These are phyloP conservation scores for Philotrypesis tridentata DNA, from an alignment of 1,140 invertebrate species.

Conservation along the genomic window DNA sequence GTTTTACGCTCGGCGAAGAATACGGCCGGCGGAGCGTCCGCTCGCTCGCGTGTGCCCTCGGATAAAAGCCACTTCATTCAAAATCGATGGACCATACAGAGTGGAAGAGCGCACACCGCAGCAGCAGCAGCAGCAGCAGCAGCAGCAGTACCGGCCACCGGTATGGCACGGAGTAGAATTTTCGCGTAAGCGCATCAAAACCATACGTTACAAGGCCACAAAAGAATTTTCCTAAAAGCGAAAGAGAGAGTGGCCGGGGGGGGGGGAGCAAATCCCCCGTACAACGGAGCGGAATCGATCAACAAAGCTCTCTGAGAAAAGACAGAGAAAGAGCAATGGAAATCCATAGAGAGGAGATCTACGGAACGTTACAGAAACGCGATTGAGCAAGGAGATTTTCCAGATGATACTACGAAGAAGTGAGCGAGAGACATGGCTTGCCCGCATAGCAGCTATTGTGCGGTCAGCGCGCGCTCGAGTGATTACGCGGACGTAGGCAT, in stretches of 20 bases:
- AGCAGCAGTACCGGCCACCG: too few relatives aligned
- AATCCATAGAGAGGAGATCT: too few relatives aligned
- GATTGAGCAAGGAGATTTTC: constrained; percentile 44
- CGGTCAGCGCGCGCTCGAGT: constrained; percentile 45
- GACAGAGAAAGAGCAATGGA: too few relatives aligned
- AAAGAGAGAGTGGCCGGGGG: too few relatives aligned
- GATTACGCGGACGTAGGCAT: constrained; percentile 54
- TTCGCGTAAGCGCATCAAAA: constrained; percentile 20
- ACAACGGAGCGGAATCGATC: neutral
- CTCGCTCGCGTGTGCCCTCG: neutral
- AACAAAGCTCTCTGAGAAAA: neutral
- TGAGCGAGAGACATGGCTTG: neutral
- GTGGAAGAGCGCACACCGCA: neutral
- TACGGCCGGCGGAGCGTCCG: neutral
- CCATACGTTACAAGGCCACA: neutral
- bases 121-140: too few relatives aligned
- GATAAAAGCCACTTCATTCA: constrained; percentile 36
- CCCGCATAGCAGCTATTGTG: constrained; percentile 22
- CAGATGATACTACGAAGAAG: neutral
- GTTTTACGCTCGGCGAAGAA: neutral
- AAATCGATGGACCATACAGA: constrained; percentile 31
- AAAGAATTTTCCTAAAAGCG: constrained; percentile 32
- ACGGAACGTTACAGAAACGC: constrained; percentile 35
- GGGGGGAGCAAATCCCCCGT: neutral
- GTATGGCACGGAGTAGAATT: constrained; percentile 13